Conservation (phyloP, 1,140 invertebrate species). For the Limonius californicus region DNA sequence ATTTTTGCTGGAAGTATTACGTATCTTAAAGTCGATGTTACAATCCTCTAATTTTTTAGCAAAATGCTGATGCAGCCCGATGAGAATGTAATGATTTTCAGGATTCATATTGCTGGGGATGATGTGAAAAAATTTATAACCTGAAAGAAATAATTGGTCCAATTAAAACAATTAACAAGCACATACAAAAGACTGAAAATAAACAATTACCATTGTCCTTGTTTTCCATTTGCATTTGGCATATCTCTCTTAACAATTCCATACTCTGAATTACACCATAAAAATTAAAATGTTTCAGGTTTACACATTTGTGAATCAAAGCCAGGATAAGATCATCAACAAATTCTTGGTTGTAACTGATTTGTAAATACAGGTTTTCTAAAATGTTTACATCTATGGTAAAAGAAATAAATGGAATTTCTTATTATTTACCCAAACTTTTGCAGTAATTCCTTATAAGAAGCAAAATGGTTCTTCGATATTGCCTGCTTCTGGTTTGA, state of each 20-base stretch:
- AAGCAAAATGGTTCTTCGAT: not conserved
- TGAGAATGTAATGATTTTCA: not conserved
- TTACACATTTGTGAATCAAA: not conserved
- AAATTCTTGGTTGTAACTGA: not conserved
- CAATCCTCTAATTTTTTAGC: not conserved
- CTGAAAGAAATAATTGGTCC: not conserved
- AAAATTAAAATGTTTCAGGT: constrained; percentile 1
- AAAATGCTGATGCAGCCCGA: not conserved
- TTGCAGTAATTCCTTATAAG: not conserved
- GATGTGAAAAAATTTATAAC: not conserved
- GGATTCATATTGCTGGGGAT: not conserved
- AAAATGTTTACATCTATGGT: too few species aligned
- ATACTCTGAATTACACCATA: not conserved
- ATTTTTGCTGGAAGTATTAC: not conserved
- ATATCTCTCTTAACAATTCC: not conserved
- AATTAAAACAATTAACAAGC: too few species aligned
- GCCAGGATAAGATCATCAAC: not conserved
- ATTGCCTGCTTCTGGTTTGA: constrained; percentile 1
- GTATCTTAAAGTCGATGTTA: not conserved
- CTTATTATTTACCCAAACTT: not conserved
- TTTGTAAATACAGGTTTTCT: not conserved
- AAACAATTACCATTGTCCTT: not conserved
- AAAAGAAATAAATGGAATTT: too few species aligned
- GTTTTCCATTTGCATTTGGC: not conserved
- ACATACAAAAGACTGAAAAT: too few species aligned